Percentiles rank a stretch among this genome's conserved stretches.
Conservation (phyloP, 2,113 vertebrate genomes). For the Cichladusa arquata region DNA sequence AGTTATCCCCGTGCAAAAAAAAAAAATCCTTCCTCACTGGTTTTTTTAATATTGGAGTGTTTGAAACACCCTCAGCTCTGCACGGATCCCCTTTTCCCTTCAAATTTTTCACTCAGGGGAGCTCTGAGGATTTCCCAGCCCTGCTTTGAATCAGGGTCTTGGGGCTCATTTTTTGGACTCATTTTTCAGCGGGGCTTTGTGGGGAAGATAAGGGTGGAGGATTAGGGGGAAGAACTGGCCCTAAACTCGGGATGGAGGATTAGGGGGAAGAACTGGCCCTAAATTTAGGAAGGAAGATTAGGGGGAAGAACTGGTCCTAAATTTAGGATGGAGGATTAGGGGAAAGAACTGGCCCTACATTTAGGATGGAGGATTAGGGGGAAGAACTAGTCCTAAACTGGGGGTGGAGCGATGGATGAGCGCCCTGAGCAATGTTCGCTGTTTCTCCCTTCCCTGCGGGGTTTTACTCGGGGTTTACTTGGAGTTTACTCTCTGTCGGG, state of each 20-base stretch:
- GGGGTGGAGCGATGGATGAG: not conserved
- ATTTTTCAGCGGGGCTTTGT: not conserved
- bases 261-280: accelerated
- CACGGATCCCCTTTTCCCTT: accelerated
- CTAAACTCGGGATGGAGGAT: not conserved
- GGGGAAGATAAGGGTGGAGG: not conserved
- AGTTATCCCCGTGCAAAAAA: not conserved
- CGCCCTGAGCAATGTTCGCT: accelerated
- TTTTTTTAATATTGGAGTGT: not conserved
- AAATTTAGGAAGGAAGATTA: not conserved
- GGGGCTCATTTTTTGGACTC: too few relatives aligned
- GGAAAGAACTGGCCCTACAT: too few relatives aligned
- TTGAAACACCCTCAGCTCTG: not conserved
- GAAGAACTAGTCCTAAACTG: too few relatives aligned
- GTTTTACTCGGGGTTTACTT: not conserved
- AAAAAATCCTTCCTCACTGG: not conserved
- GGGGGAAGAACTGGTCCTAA: too few relatives aligned
- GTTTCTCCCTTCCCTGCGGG: too few relatives aligned
- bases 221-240: too few relatives aligned
- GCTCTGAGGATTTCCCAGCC: not conserved
- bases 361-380: too few relatives aligned
- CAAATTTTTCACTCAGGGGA: accelerated
- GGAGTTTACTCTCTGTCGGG: too few relatives aligned
- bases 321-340: too few relatives aligned
- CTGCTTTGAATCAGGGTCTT: accelerated